phyloP scores from a whole-genome alignment of 1,140 invertebrate genomes.

The Parapsyche elsis region DNA sequence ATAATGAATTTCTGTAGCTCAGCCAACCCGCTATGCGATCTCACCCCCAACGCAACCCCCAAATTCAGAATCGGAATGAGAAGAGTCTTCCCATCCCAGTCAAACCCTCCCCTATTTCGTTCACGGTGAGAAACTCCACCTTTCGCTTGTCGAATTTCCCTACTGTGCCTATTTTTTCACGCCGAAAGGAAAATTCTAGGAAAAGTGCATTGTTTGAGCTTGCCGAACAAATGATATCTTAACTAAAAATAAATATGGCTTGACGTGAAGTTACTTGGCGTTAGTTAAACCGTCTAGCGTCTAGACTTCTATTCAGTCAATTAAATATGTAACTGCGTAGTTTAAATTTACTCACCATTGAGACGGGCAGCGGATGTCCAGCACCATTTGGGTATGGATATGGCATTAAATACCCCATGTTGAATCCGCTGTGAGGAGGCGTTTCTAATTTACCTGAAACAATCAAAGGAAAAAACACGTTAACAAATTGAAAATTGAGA shows the following conservation, averaged over 20 bases:
- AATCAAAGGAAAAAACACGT: slow-evolving; percentile 16
- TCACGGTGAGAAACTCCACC: not conserved
- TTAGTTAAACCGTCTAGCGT: not conserved
- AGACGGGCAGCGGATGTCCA: slow-evolving; percentile 80
- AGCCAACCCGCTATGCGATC: slow-evolving; percentile 29
- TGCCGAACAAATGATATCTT: no score
- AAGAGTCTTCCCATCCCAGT: slow-evolving; percentile 32
- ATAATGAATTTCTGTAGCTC: slow-evolving; percentile 55
- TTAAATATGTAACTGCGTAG: not conserved
- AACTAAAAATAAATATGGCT: no score
- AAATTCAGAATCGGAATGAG: slow-evolving; percentile 27
- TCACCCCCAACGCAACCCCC: not conserved
- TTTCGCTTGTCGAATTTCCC: not conserved
- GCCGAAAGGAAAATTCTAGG: not conserved
- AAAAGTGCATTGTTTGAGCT: no score
- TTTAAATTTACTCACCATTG: slow-evolving; percentile 80
- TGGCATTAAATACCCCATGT: slow-evolving; percentile 91
- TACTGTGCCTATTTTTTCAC: not conserved
- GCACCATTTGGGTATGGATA: slow-evolving; percentile 90
- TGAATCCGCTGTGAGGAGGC: slow-evolving; percentile 85
- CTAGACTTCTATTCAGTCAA: not conserved
- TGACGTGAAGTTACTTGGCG: not conserved
- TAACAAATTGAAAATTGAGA: slow-evolving; percentile 21
- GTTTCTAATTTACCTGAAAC: slow-evolving; percentile 86
- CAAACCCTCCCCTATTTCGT: slow-evolving; percentile 30